Evolutionary conservation across 2,113 vertebrate genomes (phyloP).

Genomic region (Manacus vitellinus): DNA sequence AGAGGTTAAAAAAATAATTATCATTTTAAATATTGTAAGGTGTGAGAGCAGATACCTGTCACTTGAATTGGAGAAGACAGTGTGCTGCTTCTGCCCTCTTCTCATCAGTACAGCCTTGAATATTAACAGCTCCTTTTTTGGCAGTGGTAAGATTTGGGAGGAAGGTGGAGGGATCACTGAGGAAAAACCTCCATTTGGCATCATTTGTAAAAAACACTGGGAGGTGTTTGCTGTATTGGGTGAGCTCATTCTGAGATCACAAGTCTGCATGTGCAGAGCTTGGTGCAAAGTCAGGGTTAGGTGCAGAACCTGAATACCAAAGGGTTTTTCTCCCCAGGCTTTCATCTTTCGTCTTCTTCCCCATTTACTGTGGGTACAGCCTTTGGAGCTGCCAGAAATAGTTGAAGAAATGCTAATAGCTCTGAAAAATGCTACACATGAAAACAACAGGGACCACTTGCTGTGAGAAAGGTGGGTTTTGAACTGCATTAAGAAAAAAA

Average conservation of each 20-base stretch:
- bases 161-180: neutral
- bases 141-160: neutral
- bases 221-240: neutral
- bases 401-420: neutral
- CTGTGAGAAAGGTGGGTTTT: neutral
- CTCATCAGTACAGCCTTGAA: neutral
- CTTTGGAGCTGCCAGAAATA: neutral
- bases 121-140: neutral
- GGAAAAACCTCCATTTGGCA: neutral
- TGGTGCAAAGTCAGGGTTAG: neutral
- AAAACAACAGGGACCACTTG: neutral
- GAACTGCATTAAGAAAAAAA: neutral
- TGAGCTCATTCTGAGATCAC: neutral
- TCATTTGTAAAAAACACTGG: neutral
- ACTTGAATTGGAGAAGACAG: neutral
- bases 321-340: neutral
- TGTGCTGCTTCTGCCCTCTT: neutral
- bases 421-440: neutral
- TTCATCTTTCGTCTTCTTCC: neutral
- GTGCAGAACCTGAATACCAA: neutral
- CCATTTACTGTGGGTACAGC: neutral
- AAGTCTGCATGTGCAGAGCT: neutral
- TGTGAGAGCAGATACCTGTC: neutral
- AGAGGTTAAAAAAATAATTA: neutral
- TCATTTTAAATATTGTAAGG: neutral